Conservation (phyloP, 30 jellyfish, hydroid and myxozoan species). For the Aurelia aurita complex sp. Pacific region DNA sequence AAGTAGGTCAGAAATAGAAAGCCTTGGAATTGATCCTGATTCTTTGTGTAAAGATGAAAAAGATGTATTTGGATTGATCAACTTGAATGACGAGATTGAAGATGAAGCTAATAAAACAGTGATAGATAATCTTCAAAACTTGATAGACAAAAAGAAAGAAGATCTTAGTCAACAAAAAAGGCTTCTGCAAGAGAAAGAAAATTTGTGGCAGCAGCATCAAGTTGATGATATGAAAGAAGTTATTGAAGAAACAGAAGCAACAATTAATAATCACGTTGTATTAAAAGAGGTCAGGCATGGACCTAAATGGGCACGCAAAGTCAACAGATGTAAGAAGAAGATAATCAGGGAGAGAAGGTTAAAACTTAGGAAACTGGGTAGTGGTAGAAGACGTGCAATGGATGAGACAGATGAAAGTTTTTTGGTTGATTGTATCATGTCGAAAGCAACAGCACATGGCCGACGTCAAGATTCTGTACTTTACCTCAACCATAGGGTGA, state of each 20-base stretch:
- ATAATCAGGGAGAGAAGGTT: conserved; percentile 13
- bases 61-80: background rate
- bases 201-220: background rate
- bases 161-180: background rate
- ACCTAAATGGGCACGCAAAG: background rate
- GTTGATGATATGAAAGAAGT: background rate
- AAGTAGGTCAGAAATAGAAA: background rate
- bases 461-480: conserved; percentile 38
- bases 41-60: background rate
- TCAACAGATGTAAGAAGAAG: conserved; percentile 14
- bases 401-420: conserved; percentile 44
- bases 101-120: background rate
- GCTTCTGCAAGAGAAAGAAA: background rate
- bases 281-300: background rate
- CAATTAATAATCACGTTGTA: background rate
- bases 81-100: background rate
- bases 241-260: background rate
- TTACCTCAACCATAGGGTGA: conserved; percentile 33
- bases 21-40: background rate
- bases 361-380: conserved; percentile 37
- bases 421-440: conserved; percentile 29
- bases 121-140: background rate
- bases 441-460: conserved; percentile 62
- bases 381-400: conserved; percentile 47
- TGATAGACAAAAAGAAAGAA: background rate